Base-by-base conservation (phyloP, 1,140 invertebrate genomes). In the Mycetomoellerius zeteki region DNA sequence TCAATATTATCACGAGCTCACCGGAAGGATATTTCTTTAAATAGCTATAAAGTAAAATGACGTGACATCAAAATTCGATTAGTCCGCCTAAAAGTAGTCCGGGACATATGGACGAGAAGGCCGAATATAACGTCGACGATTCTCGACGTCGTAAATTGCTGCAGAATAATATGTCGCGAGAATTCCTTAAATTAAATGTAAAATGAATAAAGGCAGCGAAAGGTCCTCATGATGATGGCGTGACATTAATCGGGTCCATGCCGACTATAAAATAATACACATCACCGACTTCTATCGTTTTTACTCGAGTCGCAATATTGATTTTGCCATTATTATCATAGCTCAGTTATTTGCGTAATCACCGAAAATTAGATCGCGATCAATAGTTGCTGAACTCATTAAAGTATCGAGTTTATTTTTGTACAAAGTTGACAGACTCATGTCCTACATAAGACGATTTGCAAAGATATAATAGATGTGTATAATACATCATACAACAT, bases 1-100 rank as follows among this genome's bases (percentile, higher is more conserved):
- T 84, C 86, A 77, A 91, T 89, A 86, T 85, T 52, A 62, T 72
- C 60, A 56, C 43, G 65, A 71, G 14, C 19, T 86, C 67, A 52
- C 58, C 65, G 71, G 80, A 65, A 69, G 58, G 24, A 16, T 75
- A 84, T 62, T 84, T 75, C 80, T 84, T 73, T 84, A 84, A 75
- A 84, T 84, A 84, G 69, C 27, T 21, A 58, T 67, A 58, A 73
- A 82, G 37, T 69, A 67, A 52, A 87, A 87, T 24, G 52, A 73
- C 67, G 21, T 30, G 72, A 71, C 76, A 43, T 43, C 7, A 58
- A 52, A 82, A 88, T 81, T 88, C 21, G 64, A 88, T 87, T 80
- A 72, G 64, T 19, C n/a, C 19, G 19, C 52, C 69, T 72, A 86
- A 75, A 87, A 69, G 8, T 65, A 78, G 43, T 54, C 14, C 16